Evolutionary conservation across 2,888 invertebrate genomes (phyloP).

Genomic region (Cinara cedri): DNA sequence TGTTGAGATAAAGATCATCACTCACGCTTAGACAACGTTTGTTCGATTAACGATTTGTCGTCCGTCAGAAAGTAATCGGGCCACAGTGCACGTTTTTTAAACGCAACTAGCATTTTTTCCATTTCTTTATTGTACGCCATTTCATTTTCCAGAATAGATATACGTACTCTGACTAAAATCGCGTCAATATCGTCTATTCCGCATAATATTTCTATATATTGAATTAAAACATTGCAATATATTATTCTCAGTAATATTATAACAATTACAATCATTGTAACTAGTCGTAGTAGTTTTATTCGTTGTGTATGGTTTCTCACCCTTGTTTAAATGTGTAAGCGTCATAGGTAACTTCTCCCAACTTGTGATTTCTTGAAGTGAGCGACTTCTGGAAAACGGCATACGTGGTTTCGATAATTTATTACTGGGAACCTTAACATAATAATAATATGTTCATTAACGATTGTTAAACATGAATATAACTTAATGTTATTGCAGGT

Average conservation of each 20-base stretch:
- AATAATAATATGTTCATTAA: no score
- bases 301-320: conserved; percentile 2
- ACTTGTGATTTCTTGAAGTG: conserved; percentile 49
- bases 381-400: conserved; percentile 51
- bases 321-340: conserved; percentile 43
- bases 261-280: neutral
- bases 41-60: conserved; percentile 58
- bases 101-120: conserved; percentile 54
- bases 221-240: neutral
- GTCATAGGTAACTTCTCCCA: conserved; percentile 50
- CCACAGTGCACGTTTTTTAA: conserved; percentile 57
- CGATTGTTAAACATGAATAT: neutral
- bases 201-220: conserved; percentile 19
- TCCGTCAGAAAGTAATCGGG: conserved; percentile 57
- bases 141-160: conserved; percentile 55
- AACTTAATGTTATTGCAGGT: neutral
- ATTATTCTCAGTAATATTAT: no score
- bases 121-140: conserved; percentile 58
- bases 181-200: conserved; percentile 34
- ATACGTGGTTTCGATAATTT: conserved; percentile 42
- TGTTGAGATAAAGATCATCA: neutral
- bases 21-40: conserved; percentile 47
- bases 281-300: neutral
- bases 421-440: conserved; percentile 36
- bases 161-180: conserved; percentile 40